Conservation (phyloP, 2,888 invertebrate genomes). For the Acanthococcus lagerstroemiae region DNA sequence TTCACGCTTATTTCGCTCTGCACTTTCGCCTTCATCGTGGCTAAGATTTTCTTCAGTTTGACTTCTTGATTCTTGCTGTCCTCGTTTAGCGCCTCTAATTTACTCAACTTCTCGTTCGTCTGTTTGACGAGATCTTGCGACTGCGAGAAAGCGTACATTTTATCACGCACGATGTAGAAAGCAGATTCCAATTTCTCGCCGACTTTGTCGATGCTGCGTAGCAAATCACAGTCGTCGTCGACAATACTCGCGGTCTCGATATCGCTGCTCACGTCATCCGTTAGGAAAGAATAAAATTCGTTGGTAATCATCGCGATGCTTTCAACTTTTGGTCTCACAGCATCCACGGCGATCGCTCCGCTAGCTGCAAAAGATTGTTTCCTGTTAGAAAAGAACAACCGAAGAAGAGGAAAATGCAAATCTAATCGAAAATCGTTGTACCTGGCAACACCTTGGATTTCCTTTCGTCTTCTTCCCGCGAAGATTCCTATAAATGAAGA, state of each 20-base stretch:
- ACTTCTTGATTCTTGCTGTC: constrained; percentile 10
- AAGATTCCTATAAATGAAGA: too few species aligned
- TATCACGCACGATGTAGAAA: constrained; percentile 13
- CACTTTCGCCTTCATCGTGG: constrained; percentile 3
- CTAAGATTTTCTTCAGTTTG: constrained; percentile 9
- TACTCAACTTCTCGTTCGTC: background rate
- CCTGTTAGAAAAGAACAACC: too few species aligned
- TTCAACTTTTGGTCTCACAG: background rate
- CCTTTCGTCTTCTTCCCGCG: too few species aligned
- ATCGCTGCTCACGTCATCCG: background rate
- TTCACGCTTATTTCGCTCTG: background rate
- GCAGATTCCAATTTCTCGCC: constrained; percentile 14
- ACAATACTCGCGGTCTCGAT: background rate
- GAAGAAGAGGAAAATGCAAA: too few species aligned
- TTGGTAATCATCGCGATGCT: background rate
- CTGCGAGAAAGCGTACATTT: background rate
- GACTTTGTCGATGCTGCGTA: background rate
- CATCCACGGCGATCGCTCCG: background rate
- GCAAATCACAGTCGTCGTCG: background rate
- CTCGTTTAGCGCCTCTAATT: background rate
- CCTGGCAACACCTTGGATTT: too few species aligned
- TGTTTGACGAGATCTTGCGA: background rate
- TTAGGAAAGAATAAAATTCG: constrained; percentile 10
- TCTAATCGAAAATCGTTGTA: too few species aligned
- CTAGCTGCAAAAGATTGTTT: background rate